Evolutionary conservation across 2,797 vertebrate genomes (phyloP).

Genomic region (Gastrophryne carolinensis): DNA sequence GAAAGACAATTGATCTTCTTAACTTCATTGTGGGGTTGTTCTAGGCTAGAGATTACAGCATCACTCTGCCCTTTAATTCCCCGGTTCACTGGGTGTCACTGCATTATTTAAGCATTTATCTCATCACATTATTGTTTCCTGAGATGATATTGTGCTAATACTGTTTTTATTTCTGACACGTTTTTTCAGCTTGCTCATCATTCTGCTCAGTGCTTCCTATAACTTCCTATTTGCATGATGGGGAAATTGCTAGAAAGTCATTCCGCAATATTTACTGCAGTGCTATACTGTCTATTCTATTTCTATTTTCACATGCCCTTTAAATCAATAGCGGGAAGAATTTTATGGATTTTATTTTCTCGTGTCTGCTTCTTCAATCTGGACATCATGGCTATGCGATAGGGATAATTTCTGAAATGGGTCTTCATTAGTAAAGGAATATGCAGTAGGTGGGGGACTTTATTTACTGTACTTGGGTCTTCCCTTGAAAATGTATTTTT

Average conservation of each 20-base stretch:
- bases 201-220: conserved; percentile 1
- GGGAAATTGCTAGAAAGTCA: neutral
- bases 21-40: conserved; percentile 17
- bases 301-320: no score
- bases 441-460: no score
- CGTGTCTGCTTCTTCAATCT: no score
- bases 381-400: no score
- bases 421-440: no score
- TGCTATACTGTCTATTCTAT: no score
- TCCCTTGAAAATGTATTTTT: no score
- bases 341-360: no score
- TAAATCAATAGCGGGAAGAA: no score
- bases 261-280: no score
- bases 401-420: no score
- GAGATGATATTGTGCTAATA: conserved; percentile 14
- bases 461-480: no score
- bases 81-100: conserved; percentile 16
- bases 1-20: conserved; percentile 26
- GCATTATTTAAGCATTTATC: conserved; percentile 29
- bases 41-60: conserved; percentile 19
- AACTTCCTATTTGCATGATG: neutral
- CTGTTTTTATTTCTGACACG: conserved; percentile 3
- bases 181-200: conserved; percentile 6
- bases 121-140: conserved; percentile 11
- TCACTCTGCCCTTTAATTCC: conserved; percentile 18